Evolutionary conservation across 35 echinoderm and acorn worm species (phyloP), one percentile per base, ranked within the genome.

Genomic region (Amphiura filiformis): DNA sequence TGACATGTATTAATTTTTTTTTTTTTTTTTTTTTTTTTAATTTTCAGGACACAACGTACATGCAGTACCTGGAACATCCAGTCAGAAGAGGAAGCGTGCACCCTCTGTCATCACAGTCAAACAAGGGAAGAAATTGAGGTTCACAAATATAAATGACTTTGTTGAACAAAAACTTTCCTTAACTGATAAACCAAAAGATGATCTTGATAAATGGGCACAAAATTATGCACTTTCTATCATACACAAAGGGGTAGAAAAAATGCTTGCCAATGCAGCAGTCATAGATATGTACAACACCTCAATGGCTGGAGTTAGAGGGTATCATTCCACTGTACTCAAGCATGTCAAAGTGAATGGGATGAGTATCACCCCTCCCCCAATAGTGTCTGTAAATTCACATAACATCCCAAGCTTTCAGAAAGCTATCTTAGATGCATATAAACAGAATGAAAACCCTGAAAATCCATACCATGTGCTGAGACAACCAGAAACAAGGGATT

Each of bases 401-500:
- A 70, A 70, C 26, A 23, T 70, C 26, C 28, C 61, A 70, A 70
- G 61, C 15, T 70, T 70, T 30, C 61, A 30, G 61, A 70, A 70
- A 70, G 61, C 61, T 13, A 70, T 70, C 61, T 70, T 70, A 70
- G 61, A 70, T 70, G 61, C 7, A 30, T 70, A 30, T 70, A 70
- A 70, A 70, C 61, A 70, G 26, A 70, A 70, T 5, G 26, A 70
- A 70, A 23, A 70, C 28, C 61, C 11, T 70, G 61, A 70, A 70
- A 70, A 70, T 47, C 61, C 61, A 70, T 70, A 70, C 61, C 26
- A 70, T 70, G 61, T 70, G 61, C 26, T 70, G 61, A 70, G 61
- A 70, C 61, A 70, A 70, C 61, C 61, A 70, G 26, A 70, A 13
- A 70, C 28, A 13, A 70, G 61, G 26, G 61, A 70, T 70, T 70